These are phyloP conservation scores for Drosophila nr. fundita DNA, from an alignment of 2,888 invertebrate genomes.

Conservation along the genomic window DNA sequence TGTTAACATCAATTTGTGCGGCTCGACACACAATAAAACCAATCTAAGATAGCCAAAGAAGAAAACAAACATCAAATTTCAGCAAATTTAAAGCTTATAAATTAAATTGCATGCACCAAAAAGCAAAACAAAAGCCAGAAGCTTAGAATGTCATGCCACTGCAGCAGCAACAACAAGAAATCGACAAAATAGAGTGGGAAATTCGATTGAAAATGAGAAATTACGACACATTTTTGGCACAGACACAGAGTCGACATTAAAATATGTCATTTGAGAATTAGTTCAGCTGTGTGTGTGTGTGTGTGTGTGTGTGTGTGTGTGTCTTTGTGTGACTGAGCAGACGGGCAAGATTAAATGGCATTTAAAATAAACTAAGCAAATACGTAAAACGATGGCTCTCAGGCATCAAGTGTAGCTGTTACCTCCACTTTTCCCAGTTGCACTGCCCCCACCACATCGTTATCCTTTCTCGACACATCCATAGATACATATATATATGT, in stretches of 20 bases:
- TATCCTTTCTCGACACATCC: not conserved
- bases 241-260: constrained; percentile 62
- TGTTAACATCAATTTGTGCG: constrained; percentile 30
- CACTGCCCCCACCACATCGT: not conserved
- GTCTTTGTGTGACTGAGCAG: not conserved
- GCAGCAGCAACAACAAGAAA: not conserved
- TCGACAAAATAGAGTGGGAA: constrained; percentile 9
- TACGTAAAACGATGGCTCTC: constrained; percentile 28
- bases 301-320: constrained; percentile 1
- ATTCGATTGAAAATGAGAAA: constrained; percentile 66
- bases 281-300: constrained; percentile 18
- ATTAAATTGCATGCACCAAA: constrained; percentile 58
- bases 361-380: constrained; percentile 71
- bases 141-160: constrained; percentile 28
- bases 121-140: constrained; percentile 20
- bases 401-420: constrained; percentile 35
- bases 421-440: constrained; percentile 39
- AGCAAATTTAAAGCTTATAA: constrained; percentile 71
- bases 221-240: constrained; percentile 69
- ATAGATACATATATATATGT: constrained; percentile 16
- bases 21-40: constrained; percentile 31
- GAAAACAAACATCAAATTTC: constrained; percentile 42
- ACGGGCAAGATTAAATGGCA: constrained; percentile 72
- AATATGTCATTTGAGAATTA: constrained; percentile 75
- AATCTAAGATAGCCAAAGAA: constrained; percentile 34